phyloP scores from a whole-genome alignment of 1,140 invertebrate genomes.

The Heterodera schachtii region DNA sequence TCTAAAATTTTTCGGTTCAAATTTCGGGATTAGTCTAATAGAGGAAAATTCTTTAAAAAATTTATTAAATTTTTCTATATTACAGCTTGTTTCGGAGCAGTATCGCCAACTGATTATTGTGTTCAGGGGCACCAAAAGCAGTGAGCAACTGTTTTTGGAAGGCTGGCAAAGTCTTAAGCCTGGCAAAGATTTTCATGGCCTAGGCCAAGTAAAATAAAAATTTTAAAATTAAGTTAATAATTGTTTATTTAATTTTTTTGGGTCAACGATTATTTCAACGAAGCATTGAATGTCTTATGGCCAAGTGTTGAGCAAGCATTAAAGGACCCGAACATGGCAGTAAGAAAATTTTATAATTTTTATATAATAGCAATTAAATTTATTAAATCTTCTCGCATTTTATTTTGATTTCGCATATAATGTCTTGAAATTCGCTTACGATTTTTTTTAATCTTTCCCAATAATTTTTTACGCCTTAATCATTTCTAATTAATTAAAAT shows the following conservation, averaged over 20 bases:
- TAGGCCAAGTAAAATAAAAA: conserved; percentile 44
- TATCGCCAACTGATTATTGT: conserved; percentile 45
- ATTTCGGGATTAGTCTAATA: neutral
- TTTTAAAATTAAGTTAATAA: neutral
- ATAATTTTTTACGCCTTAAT: too few relatives aligned
- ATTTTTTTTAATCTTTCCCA: too few relatives aligned
- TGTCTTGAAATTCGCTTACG: too few relatives aligned
- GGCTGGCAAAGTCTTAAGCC: conserved; percentile 47
- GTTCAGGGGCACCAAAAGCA: conserved; percentile 55
- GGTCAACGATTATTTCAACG: conserved; percentile 50
- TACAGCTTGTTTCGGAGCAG: conserved; percentile 41
- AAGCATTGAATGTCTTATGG: conserved; percentile 48
- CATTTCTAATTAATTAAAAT: too few relatives aligned
- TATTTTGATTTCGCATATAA: too few relatives aligned
- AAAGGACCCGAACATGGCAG: conserved; percentile 35
- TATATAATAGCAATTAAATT: conserved; percentile 9
- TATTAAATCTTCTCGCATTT: conserved; percentile 11
- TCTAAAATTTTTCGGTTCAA: neutral
- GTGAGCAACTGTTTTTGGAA: conserved; percentile 48
- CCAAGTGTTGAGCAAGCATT: conserved; percentile 29
- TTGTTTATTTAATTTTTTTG: conserved; percentile 41
- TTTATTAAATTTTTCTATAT: conserved; percentile 29
- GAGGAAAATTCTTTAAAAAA: neutral
- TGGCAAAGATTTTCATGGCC: conserved; percentile 46
- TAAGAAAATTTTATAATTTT: neutral